These are phyloP conservation scores for Rotaria magnacalcarata DNA, from an alignment of 2,888 invertebrate species.

Conservation along the genomic window DNA sequence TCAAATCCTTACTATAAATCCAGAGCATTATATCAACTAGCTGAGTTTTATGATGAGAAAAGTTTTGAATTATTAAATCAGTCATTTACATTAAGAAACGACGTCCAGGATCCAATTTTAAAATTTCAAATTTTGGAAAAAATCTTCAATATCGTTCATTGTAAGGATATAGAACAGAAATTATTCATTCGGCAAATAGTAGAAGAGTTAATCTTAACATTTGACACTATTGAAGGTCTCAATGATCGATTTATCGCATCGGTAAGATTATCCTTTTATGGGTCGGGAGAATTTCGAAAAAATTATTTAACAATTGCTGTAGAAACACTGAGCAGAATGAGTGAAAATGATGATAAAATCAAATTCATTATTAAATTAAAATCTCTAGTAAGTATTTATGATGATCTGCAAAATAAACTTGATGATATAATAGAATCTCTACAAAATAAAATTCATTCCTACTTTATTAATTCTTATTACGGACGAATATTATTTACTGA, in stretches of 20 bases:
- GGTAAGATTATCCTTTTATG: background rate
- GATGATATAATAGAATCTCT: too few species aligned
- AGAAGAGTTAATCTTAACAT: background rate
- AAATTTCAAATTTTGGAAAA: slow-evolving; percentile 1
- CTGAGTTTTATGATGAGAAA: background rate
- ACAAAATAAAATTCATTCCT: too few species aligned
- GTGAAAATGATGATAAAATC: too few species aligned
- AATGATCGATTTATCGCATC: background rate
- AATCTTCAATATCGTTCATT: background rate
- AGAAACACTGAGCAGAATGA: too few species aligned
- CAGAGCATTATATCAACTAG: background rate
- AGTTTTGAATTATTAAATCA: background rate
- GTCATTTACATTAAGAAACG: background rate
- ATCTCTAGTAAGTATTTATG: too few species aligned
- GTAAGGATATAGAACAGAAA: background rate
- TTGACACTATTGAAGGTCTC: background rate
- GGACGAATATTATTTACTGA: too few species aligned
- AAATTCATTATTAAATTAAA: too few species aligned
- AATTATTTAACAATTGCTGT: too few species aligned
- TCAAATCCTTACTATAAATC: background rate
- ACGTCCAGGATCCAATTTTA: background rate
- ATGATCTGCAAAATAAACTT: too few species aligned
- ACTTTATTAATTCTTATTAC: too few species aligned
- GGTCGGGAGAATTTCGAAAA: too few species aligned
- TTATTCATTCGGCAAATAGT: background rate